Evolutionary conservation across 2,888 invertebrate genomes (phyloP).

Genomic region (Noctua janthe): DNA sequence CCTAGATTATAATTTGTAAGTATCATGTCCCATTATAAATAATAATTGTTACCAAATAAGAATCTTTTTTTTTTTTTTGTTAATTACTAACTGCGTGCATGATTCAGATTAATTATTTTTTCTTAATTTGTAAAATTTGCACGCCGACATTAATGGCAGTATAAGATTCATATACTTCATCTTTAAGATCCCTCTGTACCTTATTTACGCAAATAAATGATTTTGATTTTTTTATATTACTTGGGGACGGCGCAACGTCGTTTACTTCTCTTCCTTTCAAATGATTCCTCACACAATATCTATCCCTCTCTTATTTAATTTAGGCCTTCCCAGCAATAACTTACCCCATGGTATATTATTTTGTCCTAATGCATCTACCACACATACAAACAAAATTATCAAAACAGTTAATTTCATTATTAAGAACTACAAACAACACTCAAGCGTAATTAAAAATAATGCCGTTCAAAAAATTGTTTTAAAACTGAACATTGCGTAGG

Average conservation of each 20-base stretch:
- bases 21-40: too few relatives aligned
- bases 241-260: neutral
- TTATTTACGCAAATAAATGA: too few relatives aligned
- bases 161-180: too few relatives aligned
- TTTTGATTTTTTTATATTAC: too few relatives aligned
- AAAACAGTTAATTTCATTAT: constrained; percentile 26
- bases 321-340: constrained; percentile 7
- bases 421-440: neutral
- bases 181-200: too few relatives aligned
- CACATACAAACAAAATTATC: constrained; percentile 27
- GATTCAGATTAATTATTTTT: too few relatives aligned
- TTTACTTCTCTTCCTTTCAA: neutral
- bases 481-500: neutral
- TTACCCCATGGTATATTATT: constrained; percentile 37
- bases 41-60: too few relatives aligned
- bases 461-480: neutral
- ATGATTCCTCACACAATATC: neutral
- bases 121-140: too few relatives aligned
- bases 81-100: too few relatives aligned
- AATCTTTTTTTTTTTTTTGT: too few relatives aligned
- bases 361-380: constrained; percentile 22
- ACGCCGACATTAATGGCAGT: too few relatives aligned
- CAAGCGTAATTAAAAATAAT: neutral
- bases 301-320: neutral
- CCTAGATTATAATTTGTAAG: too few relatives aligned